These are phyloP conservation scores for Cirrhinus mrigala DNA, from an alignment of 2,797 vertebrate genomes.

Conservation along the genomic window DNA sequence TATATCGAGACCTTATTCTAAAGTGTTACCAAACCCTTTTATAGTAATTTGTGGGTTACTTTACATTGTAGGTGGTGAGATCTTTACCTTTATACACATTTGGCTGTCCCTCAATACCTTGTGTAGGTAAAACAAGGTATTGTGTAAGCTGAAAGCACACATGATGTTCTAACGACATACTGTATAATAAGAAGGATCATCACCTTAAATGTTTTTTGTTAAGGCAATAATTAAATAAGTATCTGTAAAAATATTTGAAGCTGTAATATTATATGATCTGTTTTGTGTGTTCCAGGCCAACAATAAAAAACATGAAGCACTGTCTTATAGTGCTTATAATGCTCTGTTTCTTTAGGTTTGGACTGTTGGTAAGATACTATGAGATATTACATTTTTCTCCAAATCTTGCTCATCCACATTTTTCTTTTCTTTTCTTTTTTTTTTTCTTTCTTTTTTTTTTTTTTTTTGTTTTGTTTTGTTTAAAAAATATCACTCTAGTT, in stretches of 20 bases:
- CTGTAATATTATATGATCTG: background rate
- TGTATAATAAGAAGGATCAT: background rate
- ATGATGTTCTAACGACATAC: background rate
- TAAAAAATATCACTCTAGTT: background rate
- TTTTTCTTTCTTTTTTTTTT: no score
- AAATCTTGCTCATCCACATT: background rate
- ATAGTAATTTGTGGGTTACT: no score
- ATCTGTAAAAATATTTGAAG: background rate
- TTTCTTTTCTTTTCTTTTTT: no score
- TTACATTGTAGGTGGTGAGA: background rate
- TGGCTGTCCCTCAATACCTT: background rate
- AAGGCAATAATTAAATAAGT: background rate
- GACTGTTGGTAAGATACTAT: conserved; percentile 69
- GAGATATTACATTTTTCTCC: background rate
- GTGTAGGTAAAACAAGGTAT: background rate
- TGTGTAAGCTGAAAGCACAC: background rate
- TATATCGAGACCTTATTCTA: no score
- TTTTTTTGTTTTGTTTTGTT: background rate
- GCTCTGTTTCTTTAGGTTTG: conserved; percentile 67
- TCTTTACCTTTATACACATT: background rate
- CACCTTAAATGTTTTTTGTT: background rate
- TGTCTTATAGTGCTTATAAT: conserved; percentile 66
- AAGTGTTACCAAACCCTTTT: no score
- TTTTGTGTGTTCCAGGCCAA: conserved; percentile 69
- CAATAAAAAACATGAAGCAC: conserved; percentile 72